Base-by-base conservation (phyloP, 2,113 vertebrate species). In the Callipepla californica region DNA sequence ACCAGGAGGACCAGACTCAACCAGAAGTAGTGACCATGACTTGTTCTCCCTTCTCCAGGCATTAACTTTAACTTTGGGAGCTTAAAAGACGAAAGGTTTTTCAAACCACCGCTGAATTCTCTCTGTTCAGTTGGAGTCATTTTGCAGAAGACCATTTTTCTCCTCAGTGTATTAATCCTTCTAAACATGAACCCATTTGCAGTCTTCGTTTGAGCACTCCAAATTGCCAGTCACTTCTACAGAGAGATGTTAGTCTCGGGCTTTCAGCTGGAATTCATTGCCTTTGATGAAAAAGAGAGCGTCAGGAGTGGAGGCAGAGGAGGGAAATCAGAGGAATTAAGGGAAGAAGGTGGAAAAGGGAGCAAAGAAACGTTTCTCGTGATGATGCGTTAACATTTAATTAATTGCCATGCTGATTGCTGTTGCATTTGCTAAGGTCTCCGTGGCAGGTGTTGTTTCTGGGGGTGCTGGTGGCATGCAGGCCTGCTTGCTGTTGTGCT, bases 221-320 rank as follows among this genome's bases (percentile, higher is more conserved):
- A 66, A 69, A 74, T 89, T 42, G 79, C 79, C 14, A 45, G 51
- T 28, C 45, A 3, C 76, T 85, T 85, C 53, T 65, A 77, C 74
- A 69, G 0, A 42, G 70, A 20, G 5, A 8, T 23, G 25, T 68
- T 80, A 47, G 44, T 63, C 69, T 73, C 63, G n/a, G 68, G 79
- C 75, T 92, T 72, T 77, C 34, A 74, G 4, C 78, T 70, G 38
- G 55, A 85, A 36, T 87, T 88, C 94, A 48, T 72, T 75, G 61
- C 85, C 36, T 61, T 40, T 66, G 30, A 69, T 79, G 94, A 73
- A 69, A 45, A 75, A 74, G 77, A 19, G 26, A 67, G 78, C 87
- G 94, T 69, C 75, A 80, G 82, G 84, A 85, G 91, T 55, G 90
- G 77, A 92, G 80, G 88, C 92, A 94, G 72, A 83, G 82, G 87